Conservation (phyloP, 2,888 invertebrate species). For the Scaptodrosophila latifasciaeformis region DNA sequence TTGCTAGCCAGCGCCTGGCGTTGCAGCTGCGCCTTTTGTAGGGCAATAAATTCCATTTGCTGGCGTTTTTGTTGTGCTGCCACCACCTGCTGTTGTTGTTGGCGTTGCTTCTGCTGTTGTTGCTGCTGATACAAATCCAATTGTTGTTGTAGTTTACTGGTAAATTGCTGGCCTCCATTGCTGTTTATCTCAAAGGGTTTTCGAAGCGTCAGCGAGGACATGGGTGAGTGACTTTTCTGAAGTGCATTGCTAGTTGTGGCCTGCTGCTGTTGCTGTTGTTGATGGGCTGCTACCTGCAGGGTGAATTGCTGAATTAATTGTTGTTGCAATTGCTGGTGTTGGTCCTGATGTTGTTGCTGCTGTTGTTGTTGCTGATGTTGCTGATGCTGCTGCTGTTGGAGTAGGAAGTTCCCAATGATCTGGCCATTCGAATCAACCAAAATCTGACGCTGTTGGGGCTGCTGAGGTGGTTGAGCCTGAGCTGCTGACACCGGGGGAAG, state of each 20-base stretch:
- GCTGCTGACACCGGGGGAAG: conserved; percentile 23
- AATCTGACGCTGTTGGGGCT: conserved; percentile 61
- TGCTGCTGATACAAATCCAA: conserved; percentile 45
- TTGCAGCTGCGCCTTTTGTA: conserved; percentile 60
- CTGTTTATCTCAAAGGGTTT: conserved; percentile 57
- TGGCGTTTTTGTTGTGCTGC: conserved; percentile 45
- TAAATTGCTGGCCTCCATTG: conserved; percentile 64
- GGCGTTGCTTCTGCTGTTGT: conserved; percentile 38
- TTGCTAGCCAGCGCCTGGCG: conserved; percentile 62
- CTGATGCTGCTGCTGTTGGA: conserved; percentile 58
- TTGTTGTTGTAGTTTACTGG: conserved; percentile 52
- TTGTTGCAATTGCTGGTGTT: conserved; percentile 43
- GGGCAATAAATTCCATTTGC: conserved; percentile 67
- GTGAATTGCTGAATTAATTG: conserved; percentile 7
- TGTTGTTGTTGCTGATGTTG: conserved; percentile 44
- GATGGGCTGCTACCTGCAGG: conserved; percentile 24
- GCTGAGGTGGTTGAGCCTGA: conserved; percentile 24
- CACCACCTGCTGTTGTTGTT: conserved; percentile 45
- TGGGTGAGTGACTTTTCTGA: conserved; percentile 28
- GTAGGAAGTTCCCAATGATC: conserved; percentile 71
- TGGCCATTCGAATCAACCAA: conserved; percentile 73
- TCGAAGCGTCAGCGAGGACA: conserved; percentile 54
- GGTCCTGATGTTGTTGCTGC: conserved; percentile 33
- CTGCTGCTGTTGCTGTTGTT: conserved; percentile 43
- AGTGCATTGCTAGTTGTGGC: conserved; percentile 51